phyloP scores from a whole-genome alignment of 2,888 invertebrate species.

The Criorhina ranunculi region DNA sequence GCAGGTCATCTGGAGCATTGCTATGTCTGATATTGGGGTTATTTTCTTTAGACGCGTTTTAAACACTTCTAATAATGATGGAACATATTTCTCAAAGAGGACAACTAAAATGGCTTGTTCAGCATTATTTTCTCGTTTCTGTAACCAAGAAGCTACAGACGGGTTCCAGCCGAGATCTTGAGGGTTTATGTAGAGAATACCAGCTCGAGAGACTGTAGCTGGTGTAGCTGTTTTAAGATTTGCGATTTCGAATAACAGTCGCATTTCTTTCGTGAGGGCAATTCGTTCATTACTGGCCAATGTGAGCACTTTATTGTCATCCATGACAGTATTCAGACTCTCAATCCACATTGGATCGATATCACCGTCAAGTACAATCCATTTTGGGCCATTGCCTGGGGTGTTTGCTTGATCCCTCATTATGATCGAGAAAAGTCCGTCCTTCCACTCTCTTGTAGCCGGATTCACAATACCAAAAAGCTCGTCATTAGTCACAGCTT shows the following conservation, averaged over 20 bases:
- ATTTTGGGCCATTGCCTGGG: conserved; percentile 93
- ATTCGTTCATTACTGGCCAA: conserved; percentile 97
- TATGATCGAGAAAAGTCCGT: conserved; percentile 95
- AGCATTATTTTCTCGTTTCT: conserved; percentile 88
- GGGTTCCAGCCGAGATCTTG: conserved; percentile 98
- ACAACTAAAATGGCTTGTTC: conserved; percentile 93
- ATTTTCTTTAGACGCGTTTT: conserved; percentile 92
- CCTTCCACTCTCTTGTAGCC: conserved; percentile 96
- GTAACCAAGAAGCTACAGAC: conserved; percentile 95
- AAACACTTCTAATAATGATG: conserved; percentile 91
- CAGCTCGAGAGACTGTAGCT: conserved; percentile 97
- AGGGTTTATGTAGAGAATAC: conserved; percentile 97
- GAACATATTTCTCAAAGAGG: conserved; percentile 97
- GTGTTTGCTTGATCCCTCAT: conserved; percentile 97
- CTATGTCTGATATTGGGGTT: conserved; percentile 95
- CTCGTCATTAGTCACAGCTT: conserved; percentile 98
- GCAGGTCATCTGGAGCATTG: conserved; percentile 95
- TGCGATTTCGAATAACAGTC: conserved; percentile 96
- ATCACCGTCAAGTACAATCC: conserved; percentile 98
- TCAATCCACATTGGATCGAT: conserved; percentile 99
- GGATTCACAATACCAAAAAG: conserved; percentile 97
- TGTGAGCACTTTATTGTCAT: conserved; percentile 97
- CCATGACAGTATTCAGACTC: conserved; percentile 98
- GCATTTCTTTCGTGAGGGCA: conserved; percentile 94
- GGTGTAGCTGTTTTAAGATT: conserved; percentile 96